Evolutionary conservation across 2,888 invertebrate species (phyloP).

Genomic region (Tipula confusa): DNA sequence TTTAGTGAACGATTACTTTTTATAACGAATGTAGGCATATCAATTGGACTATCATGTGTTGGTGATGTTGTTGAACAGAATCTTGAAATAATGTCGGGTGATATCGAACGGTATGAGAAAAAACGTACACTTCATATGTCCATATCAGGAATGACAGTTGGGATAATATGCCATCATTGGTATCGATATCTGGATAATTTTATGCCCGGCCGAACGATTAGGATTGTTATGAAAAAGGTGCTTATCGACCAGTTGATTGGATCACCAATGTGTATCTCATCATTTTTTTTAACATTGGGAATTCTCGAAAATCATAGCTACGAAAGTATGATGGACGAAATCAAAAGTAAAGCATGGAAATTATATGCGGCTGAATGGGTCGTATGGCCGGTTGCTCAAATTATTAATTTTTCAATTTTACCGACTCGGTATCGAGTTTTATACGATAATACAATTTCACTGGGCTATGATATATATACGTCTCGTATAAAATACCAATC

Average conservation of each 20-base stretch:
- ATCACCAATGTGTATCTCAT: conserved; percentile 72
- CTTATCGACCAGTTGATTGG: conserved; percentile 77
- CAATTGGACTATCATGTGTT: conserved; percentile 65
- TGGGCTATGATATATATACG: conserved; percentile 81
- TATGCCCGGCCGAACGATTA: conserved; percentile 64
- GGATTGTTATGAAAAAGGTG: conserved; percentile 69
- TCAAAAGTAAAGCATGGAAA: conserved; percentile 67
- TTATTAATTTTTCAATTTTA: conserved; percentile 85
- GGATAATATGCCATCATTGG: conserved; percentile 81
- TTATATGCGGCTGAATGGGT: conserved; percentile 85
- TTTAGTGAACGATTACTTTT: conserved; percentile 65
- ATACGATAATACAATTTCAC: conserved; percentile 79
- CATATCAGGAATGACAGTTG: conserved; percentile 70
- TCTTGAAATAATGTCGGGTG: conserved; percentile 61
- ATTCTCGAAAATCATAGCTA: conserved; percentile 62
- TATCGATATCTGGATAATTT: conserved; percentile 70
- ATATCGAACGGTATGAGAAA: conserved; percentile 56
- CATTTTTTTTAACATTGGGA: conserved; percentile 73
- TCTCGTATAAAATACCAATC: conserved; percentile 62
- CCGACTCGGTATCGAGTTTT: conserved; percentile 78
- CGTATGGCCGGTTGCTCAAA: conserved; percentile 89
- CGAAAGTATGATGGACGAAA: conserved; percentile 61
- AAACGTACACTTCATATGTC: conserved; percentile 71
- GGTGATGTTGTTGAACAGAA: conserved; percentile 80
- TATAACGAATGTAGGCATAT: conserved; percentile 75